Conservation (phyloP, 92 coral and sea anemone genomes). For the Phenganax stokvisi region DNA sequence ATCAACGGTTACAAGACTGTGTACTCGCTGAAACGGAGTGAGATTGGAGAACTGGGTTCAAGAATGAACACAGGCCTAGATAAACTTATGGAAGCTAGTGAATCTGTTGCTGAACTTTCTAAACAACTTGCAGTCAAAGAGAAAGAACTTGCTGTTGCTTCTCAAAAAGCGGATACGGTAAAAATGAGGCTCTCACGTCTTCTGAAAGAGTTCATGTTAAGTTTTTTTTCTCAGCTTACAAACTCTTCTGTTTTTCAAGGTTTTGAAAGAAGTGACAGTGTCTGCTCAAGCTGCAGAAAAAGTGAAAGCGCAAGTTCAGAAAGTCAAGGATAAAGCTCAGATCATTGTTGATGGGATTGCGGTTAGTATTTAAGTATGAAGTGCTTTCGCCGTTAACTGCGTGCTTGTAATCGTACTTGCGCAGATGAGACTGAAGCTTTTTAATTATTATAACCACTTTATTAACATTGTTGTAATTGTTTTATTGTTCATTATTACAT, state of each 20-base stretch:
- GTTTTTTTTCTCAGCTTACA: background rate
- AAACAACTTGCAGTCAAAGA: slow-evolving; percentile 90
- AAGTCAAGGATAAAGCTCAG: slow-evolving; percentile 97
- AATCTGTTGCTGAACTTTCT: slow-evolving; percentile 87
- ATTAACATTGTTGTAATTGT: background rate
- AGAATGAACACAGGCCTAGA: slow-evolving; percentile 97
- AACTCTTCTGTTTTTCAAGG: slow-evolving; percentile 40
- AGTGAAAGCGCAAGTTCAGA: slow-evolving; percentile 95
- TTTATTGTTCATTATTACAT: no score
- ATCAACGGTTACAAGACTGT: slow-evolving; percentile 91
- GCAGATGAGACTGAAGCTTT: background rate
- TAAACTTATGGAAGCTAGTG: slow-evolving; percentile 95
- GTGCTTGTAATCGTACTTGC: no score
- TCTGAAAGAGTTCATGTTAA: no score
- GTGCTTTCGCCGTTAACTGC: no score
- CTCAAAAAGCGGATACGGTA: slow-evolving; percentile 89
- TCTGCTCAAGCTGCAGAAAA: slow-evolving; percentile 99
- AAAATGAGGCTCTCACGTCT: background rate
- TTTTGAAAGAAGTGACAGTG: slow-evolving; percentile 86
- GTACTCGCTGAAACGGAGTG: slow-evolving; percentile 64
- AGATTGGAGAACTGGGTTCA: slow-evolving; percentile 77
- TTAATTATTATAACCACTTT: background rate
- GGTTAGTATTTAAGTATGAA: slow-evolving; percentile 46
- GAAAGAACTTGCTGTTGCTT: slow-evolving; percentile 87
- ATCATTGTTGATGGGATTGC: slow-evolving; percentile 96